Base-by-base conservation (phyloP, 2,888 invertebrate genomes). In the Tethea ocularis region DNA sequence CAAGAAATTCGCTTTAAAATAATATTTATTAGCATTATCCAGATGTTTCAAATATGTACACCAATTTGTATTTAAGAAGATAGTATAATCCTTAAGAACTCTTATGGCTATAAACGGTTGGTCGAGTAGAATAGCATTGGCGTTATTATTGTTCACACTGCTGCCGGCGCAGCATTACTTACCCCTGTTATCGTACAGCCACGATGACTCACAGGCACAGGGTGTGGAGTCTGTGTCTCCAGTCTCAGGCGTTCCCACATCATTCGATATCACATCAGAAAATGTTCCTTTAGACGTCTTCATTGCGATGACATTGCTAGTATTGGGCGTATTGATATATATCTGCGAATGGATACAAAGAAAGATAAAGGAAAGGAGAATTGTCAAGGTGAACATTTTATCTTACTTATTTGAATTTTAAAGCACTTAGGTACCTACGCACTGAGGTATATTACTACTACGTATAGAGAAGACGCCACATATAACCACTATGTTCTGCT, bases 261-360 rank as follows among this genome's bases (percentile, higher is more conserved):
- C 52, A n/a, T 26, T 26, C 26, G 24, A 74, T 58, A 29, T 63
- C 62, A 59, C 73, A 13, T 24, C 24, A 24, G 52, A 52, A 26
- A 15, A 52, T n/a, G 13, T 61, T 63, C 59, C 64, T 82, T 24
- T 86, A 56, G 88, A 91, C 68, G 56, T 88, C 22, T 68, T 85
- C 58, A 68, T 86, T 54, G 80, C 88, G 26, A 57, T 77, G 15
- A 60, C 77, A 13, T 72, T 91, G 60, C 52, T 86, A 36, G 26
- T 77, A 41, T 51, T 85, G 46, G 86, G 79, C n/a, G 57, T 83
- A 20, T 26, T 79, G 17, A 83, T 74, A 38, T 87, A 89, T 64
- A 59, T 87, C 52, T 86, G 81, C 70, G 89, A 89, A 69, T 89
- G 87, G 88, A 82, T 90, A 64, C 91, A 91, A 61, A 84, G 86